Evolutionary conservation across 2,113 vertebrate genomes (phyloP), one percentile per base, ranked within the genome.

Genomic region (Ailuropoda melanoleuca): DNA sequence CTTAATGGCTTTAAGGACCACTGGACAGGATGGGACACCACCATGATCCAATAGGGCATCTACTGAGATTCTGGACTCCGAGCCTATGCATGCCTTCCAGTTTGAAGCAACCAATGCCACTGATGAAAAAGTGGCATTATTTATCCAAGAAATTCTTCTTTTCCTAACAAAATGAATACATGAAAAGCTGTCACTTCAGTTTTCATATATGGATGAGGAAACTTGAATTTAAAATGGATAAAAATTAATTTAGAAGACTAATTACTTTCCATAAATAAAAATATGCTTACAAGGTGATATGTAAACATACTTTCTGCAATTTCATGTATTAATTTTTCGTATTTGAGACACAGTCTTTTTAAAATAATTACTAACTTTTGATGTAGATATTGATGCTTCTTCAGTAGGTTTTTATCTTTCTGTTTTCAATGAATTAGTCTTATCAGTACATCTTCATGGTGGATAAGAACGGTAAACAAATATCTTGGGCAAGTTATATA

Each of bases 41-140:
- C 9, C 6, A 15, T 1, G 14, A 1, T 24, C 2, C 19, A 34
- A 17, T 5, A 31, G 4, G 21, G 37, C 37, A 46, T 43, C 37
- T 2, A 1, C 3, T 6, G 8, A 31, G 3, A 60, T 37, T 24
- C 50, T n/a, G 48, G 89, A 8, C 77, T 43, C 60, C 0, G 19
- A 83, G 4, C 4, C 37, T 31, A 3, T 13, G 24, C 0, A 3
- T n/a, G 43, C 9, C 34, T 23, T 50, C 21, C 43, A 31, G 11
- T 50, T 7, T 43, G n/a, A 55, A 81, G n/a, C n/a, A 68, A 43
- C 31, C 18, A 53, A 80, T 53, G 21, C 5, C 8, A 50, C 46
- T 77, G 26, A 50, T 56, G n/a, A 24, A 62, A 60, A 84, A 46
- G 37, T 19, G 26, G 39, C 17, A 12, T 46, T 43, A 37, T 23